These are phyloP conservation scores for Syrista parreyssii DNA, from an alignment of 2,888 invertebrate genomes.

Conservation along the genomic window DNA sequence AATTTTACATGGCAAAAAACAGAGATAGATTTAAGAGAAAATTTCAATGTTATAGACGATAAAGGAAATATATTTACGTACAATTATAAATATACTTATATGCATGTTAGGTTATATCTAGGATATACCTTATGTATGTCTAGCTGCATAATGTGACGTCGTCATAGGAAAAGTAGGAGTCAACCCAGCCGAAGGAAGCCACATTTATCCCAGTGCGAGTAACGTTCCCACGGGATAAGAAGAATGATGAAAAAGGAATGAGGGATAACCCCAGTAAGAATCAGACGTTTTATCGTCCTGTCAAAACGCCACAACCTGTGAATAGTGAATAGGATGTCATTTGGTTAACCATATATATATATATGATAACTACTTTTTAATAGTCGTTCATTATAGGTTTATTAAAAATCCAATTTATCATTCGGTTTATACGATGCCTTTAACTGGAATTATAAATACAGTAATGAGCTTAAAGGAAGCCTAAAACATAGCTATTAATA, in stretches of 20 bases:
- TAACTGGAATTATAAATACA: not conserved
- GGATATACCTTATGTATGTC: not conserved
- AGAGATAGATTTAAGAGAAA: not conserved
- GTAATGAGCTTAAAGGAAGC: not conserved
- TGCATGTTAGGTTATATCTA: not conserved
- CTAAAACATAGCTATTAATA: not conserved
- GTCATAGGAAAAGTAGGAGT: not conserved
- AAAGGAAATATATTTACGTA: not conserved
- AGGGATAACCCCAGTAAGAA: not conserved
- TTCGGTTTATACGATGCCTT: not conserved
- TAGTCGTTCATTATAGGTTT: not conserved
- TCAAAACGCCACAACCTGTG: not conserved
- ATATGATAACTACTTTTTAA: not conserved
- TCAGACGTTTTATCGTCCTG: not conserved
- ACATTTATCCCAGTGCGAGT: not conserved
- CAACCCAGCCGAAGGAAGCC: not conserved
- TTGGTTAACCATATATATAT: not conserved
- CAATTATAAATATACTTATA: too few relatives aligned
- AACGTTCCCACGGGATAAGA: not conserved
- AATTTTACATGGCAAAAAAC: not conserved
- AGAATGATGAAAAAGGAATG: not conserved
- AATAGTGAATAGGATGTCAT: not conserved
- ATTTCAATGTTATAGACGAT: not conserved
- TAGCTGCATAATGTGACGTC: not conserved
- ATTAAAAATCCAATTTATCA: not conserved